These are phyloP conservation scores for Pangasius macronema DNA, from an alignment of 2,797 vertebrate species.

Conservation along the genomic window DNA sequence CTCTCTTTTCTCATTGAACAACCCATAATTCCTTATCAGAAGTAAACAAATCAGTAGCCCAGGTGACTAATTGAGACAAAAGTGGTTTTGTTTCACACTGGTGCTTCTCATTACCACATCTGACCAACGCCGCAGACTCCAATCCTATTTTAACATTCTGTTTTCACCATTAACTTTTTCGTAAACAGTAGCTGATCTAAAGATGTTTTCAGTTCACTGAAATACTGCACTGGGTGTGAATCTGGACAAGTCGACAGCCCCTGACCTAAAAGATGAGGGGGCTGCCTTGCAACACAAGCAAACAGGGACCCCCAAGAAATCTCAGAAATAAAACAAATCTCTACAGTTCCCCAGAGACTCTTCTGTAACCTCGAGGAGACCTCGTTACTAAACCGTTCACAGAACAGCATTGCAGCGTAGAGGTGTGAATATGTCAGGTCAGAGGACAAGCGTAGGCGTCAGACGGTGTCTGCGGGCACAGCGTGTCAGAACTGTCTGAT, in stretches of 20 bases:
- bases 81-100: neutral
- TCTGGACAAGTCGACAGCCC: neutral
- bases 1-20: neutral
- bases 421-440: conserved; percentile 45
- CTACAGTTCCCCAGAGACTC: too few species aligned
- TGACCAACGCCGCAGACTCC: neutral
- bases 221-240: neutral
- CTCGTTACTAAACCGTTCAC: too few species aligned
- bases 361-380: too few species aligned
- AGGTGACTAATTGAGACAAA: neutral
- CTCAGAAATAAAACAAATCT: too few species aligned
- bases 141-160: neutral
- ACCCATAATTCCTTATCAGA: neutral
- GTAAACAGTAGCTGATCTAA: neutral
- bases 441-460: conserved; percentile 13
- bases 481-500: conserved; percentile 27
- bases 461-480: conserved; percentile 27
- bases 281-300: neutral
- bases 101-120: neutral
- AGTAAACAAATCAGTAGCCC: neutral
- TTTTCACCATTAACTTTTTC: neutral
- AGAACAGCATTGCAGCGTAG: conserved; percentile 11
- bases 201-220: neutral
- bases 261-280: neutral
- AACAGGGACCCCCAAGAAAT: neutral